phyloP scores from a whole-genome alignment of 2,888 invertebrate genomes.

The Eledona agricola region DNA sequence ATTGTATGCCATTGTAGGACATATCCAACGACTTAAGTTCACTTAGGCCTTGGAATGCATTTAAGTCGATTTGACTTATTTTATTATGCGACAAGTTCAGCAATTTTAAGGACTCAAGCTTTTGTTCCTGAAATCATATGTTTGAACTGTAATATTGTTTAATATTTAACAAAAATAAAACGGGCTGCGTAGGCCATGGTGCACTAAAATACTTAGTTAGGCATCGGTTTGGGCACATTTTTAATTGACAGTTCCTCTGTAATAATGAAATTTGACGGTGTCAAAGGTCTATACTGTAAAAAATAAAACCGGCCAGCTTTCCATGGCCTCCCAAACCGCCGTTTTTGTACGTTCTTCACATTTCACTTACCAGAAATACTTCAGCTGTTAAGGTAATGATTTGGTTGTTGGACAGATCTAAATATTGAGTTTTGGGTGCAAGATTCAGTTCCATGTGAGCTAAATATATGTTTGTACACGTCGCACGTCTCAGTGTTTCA shows the following conservation, averaged over 20 bases:
- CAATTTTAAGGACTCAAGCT: slow-evolving; percentile 63
- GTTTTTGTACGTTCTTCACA: no score
- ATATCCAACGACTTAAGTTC: slow-evolving; percentile 67
- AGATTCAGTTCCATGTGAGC: slow-evolving; percentile 69
- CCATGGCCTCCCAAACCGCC: no score
- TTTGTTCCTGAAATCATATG: slow-evolving; percentile 66
- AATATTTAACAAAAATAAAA: slow-evolving; percentile 4
- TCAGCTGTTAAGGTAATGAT: no score
- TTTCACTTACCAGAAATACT: slow-evolving; percentile 67
- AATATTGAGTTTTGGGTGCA: slow-evolving; percentile 67
- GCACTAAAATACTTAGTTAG: no score
- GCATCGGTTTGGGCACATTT: no score
- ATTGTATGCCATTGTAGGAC: slow-evolving; percentile 70
- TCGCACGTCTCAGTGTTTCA: slow-evolving; percentile 64
- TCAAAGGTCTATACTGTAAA: no score
- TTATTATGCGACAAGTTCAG: slow-evolving; percentile 69
- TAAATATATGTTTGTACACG: slow-evolving; percentile 68
- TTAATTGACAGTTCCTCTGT: no score
- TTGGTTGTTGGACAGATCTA: slow-evolving; percentile 70
- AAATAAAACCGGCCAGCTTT: no score
- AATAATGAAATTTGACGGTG: no score
- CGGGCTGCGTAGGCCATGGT: no score
- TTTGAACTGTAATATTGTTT: slow-evolving; percentile 1
- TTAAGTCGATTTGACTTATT: slow-evolving; percentile 70
- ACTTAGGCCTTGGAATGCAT: slow-evolving; percentile 67